Conservation (phyloP, 2,888 invertebrate genomes). For the Dryobota labecula region DNA sequence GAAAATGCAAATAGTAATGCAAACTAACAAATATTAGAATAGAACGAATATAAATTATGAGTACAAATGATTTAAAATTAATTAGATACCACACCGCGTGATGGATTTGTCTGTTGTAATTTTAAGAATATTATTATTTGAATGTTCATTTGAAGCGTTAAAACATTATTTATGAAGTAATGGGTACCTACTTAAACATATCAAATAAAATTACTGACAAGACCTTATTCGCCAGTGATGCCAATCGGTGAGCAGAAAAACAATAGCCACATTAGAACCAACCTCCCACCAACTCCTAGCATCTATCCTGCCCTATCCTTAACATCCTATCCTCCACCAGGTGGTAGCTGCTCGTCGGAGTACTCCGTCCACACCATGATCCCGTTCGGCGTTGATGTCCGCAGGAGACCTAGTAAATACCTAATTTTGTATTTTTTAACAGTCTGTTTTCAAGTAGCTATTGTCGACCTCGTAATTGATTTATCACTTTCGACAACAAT, state of each 20-base stretch:
- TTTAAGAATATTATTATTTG: not conserved
- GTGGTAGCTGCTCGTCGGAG: conserved; percentile 85
- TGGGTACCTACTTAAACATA: not conserved
- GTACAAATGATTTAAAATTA: not conserved
- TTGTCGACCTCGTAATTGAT: not conserved
- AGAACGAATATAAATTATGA: not conserved
- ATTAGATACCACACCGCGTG: not conserved
- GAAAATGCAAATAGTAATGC: conserved; percentile 3
- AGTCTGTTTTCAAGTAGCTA: not conserved
- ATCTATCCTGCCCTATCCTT: conserved; percentile 17
- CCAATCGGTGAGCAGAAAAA: not conserved
- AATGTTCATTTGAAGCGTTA: not conserved
- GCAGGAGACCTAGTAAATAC: conserved; percentile 86
- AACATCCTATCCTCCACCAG: conserved; percentile 68
- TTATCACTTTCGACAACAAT: not conserved
- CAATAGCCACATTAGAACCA: not conserved
- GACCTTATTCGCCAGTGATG: not conserved
- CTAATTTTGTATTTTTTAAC: conserved; percentile 35
- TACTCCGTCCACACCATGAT: conserved; percentile 88
- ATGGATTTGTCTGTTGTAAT: not conserved
- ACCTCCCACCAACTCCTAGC: not conserved
- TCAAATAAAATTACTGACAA: not conserved
- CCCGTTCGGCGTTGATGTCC: conserved; percentile 85
- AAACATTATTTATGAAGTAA: not conserved
- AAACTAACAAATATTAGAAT: not conserved